Percentiles rank a stretch among this genome's conserved stretches.
phyloP scores from a whole-genome alignment of 2,888 invertebrate species.

The Drosophila histrio region DNA sequence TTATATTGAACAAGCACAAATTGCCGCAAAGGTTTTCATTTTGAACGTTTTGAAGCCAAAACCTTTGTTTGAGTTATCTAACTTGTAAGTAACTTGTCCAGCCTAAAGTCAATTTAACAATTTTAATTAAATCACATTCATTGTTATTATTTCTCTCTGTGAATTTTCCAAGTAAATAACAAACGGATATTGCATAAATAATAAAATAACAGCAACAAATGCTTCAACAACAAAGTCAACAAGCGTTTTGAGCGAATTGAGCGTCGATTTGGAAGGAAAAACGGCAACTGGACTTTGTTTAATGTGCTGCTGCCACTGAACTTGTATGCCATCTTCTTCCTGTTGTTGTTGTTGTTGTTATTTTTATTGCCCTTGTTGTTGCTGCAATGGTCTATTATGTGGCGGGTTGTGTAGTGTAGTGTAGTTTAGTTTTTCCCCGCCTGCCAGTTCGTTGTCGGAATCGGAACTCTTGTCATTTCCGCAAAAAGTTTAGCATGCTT shows the following conservation, averaged over 20 bases:
- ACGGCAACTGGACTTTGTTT: conserved; percentile 22
- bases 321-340: conserved; percentile 13
- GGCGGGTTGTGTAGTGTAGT: conserved; percentile 6
- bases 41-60: conserved; percentile 5
- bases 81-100: conserved; percentile 12
- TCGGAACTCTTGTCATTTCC: conserved; percentile 78
- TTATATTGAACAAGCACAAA: conserved; percentile 21
- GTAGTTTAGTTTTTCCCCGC: conserved; percentile 2
- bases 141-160: conserved; percentile 13
- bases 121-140: conserved; percentile 42
- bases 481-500: conserved; percentile 75
- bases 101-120: conserved; percentile 29
- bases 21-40: conserved; percentile 31
- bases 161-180: conserved; percentile 30
- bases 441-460: conserved; percentile 51
- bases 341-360: conserved; percentile 22
- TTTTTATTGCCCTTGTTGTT: conserved; percentile 19
- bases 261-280: conserved; percentile 53
- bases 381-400: conserved; percentile 56
- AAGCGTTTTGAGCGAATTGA: conserved; percentile 11
- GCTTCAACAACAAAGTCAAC: conserved; percentile 15
- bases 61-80: conserved; percentile 1
- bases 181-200: conserved; percentile 45
- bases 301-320: conserved; percentile 13
- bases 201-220: conserved; percentile 12